Conservation (phyloP, 1,140 invertebrate genomes). For the Agrypnia vestita region DNA sequence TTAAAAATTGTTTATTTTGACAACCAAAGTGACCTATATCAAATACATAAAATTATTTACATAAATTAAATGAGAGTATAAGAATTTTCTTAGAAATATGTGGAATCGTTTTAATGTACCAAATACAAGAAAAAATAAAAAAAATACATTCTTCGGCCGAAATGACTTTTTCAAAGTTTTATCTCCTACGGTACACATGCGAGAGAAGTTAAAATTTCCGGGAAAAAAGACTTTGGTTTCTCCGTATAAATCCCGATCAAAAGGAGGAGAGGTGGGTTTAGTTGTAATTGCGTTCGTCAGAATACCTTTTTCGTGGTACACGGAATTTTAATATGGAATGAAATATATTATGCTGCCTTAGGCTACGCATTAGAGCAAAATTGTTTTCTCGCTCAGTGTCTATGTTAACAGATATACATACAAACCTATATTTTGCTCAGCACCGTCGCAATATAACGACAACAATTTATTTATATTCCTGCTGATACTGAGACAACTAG, state of each 20-base stretch:
- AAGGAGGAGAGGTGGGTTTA: slow-evolving; percentile 5
- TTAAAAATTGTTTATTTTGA: too few species aligned
- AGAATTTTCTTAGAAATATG: too few species aligned
- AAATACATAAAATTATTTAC: too few species aligned
- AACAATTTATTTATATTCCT: too few species aligned
- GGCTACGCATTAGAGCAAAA: slow-evolving; percentile 24
- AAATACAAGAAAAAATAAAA: too few species aligned
- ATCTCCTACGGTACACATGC: neutral
- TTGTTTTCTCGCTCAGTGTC: slow-evolving; percentile 8
- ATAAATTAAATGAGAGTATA: too few species aligned
- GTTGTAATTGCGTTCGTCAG: slow-evolving; percentile 31
- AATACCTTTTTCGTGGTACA: slow-evolving; percentile 29
- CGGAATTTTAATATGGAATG: slow-evolving; percentile 28
- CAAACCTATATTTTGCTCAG: neutral
- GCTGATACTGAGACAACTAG: too few species aligned
- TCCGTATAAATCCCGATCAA: slow-evolving; percentile 1
- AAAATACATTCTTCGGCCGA: neutral
- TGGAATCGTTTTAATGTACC: too few species aligned
- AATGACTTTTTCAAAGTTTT: neutral
- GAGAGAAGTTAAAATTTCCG: neutral
- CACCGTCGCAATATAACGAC: too few species aligned
- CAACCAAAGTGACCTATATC: too few species aligned
- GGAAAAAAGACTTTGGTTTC: slow-evolving; percentile 2
- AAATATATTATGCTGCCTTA: slow-evolving; percentile 25
- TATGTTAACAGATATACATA: neutral